These are phyloP conservation scores for Dysidea cf. avara DNA, from an alignment of 37 sponge, comb jelly and placozoan genomes.

Conservation along the genomic window DNA sequence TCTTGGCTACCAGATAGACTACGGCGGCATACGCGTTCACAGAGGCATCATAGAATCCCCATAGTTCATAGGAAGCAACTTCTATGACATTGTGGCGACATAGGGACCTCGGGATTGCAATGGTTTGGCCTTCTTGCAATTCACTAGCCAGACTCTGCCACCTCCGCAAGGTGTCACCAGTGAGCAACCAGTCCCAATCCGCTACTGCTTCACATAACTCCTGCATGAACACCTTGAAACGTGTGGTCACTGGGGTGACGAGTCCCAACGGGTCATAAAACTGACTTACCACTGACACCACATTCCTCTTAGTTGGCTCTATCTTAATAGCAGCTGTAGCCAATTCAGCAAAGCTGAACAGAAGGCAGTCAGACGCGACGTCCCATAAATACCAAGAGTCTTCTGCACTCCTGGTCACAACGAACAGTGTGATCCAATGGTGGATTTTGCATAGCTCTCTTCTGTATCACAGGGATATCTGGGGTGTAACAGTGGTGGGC, in stretches of 20 bases:
- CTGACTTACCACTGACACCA: not conserved
- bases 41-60: conserved; percentile 38
- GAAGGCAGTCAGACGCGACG: conserved; percentile 3
- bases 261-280: conserved; percentile 45
- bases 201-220: conserved; percentile 4
- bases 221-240: conserved; percentile 35
- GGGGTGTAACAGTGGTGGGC: too few species aligned
- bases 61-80: conserved; percentile 15
- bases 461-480: too few species aligned
- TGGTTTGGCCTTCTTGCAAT: conserved; percentile 11
- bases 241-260: conserved; percentile 21
- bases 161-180: not conserved
- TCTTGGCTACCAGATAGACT: conserved; percentile 14
- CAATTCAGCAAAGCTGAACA: conserved; percentile 16
- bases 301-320: conserved; percentile 37
- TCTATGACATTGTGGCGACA: not conserved
- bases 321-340: not conserved
- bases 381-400: too few species aligned
- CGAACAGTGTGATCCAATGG: too few species aligned
- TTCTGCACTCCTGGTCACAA: too few species aligned
- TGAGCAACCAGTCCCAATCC: conserved; percentile 20
- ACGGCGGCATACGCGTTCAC: conserved; percentile 26
- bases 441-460: too few species aligned
- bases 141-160: conserved; percentile 7
- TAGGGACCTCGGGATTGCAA: conserved; percentile 22